phyloP scores from a whole-genome alignment of 2,113 vertebrate species.

The Lasiurus borealis region DNA sequence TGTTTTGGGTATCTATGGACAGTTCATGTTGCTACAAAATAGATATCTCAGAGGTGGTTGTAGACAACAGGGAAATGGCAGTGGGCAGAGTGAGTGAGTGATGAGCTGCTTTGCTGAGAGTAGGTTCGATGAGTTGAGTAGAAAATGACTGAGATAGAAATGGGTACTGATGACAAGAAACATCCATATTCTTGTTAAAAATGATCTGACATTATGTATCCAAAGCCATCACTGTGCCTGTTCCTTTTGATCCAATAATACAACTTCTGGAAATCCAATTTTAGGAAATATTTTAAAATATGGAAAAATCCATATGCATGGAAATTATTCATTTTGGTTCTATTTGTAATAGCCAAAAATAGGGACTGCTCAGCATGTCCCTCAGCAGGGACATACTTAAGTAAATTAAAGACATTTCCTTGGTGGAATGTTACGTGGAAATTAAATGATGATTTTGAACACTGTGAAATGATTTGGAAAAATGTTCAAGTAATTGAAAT shows the following conservation, averaged over 20 bases:
- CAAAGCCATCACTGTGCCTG: neutral
- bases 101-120: neutral
- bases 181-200: neutral
- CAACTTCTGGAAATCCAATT: constrained; percentile 30
- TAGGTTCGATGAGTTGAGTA: neutral
- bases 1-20: neutral
- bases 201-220: neutral
- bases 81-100: neutral
- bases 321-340: constrained; percentile 21
- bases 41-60: neutral
- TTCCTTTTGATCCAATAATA: constrained; percentile 25
- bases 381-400: neutral
- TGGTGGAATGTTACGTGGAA: neutral
- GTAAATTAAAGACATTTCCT: constrained; percentile 25
- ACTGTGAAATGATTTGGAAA: constrained; percentile 29
- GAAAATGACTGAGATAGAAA: constrained; percentile 27
- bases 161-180: neutral
- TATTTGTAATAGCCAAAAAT: constrained; percentile 26
- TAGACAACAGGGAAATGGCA: neutral
- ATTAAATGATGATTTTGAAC: constrained; percentile 20
- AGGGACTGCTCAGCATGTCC: neutral
- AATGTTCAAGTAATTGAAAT: constrained; percentile 30
- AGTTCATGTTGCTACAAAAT: neutral
- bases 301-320: constrained; percentile 22
- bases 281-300: constrained; percentile 50